Evolutionary conservation across 2,888 invertebrate genomes (phyloP), one percentile per base, ranked within the genome.

Genomic region (Sinohyriopsis cumingii): DNA sequence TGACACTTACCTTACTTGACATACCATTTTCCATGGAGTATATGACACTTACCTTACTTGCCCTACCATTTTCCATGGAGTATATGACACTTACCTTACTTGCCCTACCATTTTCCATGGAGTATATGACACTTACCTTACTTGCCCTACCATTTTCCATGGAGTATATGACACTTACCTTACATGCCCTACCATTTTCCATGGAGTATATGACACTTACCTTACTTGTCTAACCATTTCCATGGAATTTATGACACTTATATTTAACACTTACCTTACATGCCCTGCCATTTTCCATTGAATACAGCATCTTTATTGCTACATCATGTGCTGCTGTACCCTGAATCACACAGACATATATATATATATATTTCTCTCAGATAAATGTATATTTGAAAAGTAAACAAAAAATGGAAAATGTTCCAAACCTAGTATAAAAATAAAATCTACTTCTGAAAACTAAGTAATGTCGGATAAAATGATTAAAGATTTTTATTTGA

Each of bases 301-400:
- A 75, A 77, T 76, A 82, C 65, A 82, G 91, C 93, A 98, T 96
- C 91, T 99, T 99, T 91, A 98, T 94, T 0, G 99, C 98, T 1
- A 98, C 95, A 71, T 80, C 79, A 68, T 83, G 76, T n/a, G 75
- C 68, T 22, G 81, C 65, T 15, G 79, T 73, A 33, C 80, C 77
- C n/a, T 76, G 72, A 85, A 84, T 73, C 6, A 80, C 75, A 83
- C 80, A 61, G 19, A 53, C n/a, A n/a, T 53, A 25, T 33, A 59
- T 66, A 66, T 57, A 28, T 19, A 57, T 25, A 65, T 25, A 22
- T n/a, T 45, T 63, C 57, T 12, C 56, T 54, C 0, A 33, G 33
- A 33, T 7, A 33, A 33, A 55, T 28, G 24, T 6, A 18, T 25
- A 15, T 45, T 3, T 45, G 3, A 15, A 45, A 45, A 45, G 45